A percentile compares a stretch with the other conserved stretches of the same genome.
Evolutionary conservation across 2,888 invertebrate genomes (phyloP).

Genomic region (Cloeon dipterum): DNA sequence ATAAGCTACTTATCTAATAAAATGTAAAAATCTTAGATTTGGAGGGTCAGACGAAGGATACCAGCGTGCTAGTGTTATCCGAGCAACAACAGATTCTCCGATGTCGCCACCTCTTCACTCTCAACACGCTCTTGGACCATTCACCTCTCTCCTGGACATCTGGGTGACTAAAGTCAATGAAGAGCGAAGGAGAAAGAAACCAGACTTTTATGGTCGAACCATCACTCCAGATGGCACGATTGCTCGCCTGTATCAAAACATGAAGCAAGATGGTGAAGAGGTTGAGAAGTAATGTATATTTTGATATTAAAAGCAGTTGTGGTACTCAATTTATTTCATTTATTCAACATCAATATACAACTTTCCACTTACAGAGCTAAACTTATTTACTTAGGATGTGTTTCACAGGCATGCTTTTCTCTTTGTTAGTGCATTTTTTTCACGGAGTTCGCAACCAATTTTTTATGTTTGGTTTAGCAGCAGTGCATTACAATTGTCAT

Average conservation of each 20-base stretch:
- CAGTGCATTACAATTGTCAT: too few relatives aligned
- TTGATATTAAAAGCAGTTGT: too few relatives aligned
- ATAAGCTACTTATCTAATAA: too few relatives aligned
- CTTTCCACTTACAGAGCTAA: too few relatives aligned
- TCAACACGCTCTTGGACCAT: slow-evolving; percentile 6
- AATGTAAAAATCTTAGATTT: background rate
- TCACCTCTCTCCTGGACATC: slow-evolving; percentile 32
- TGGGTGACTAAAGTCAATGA: slow-evolving; percentile 31
- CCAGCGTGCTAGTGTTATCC: slow-evolving; percentile 28
- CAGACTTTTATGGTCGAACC: slow-evolving; percentile 33
- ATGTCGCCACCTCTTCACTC: slow-evolving; percentile 47
- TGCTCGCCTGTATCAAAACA: slow-evolving; percentile 51
- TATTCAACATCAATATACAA: background rate
- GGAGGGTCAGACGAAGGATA: slow-evolving; percentile 14
- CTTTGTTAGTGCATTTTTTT: too few relatives aligned
- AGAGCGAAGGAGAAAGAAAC: slow-evolving; percentile 22
- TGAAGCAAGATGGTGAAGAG: slow-evolving; percentile 24
- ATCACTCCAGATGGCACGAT: slow-evolving; percentile 24
- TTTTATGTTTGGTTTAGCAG: too few relatives aligned
- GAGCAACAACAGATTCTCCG: slow-evolving; percentile 68
- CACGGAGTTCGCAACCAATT: too few relatives aligned
- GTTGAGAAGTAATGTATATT: background rate
- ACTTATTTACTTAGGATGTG: too few relatives aligned
- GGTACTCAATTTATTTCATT: background rate
- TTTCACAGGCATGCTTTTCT: background rate